Evolutionary conservation across 2,113 vertebrate genomes (phyloP).

Genomic region (Solea solea): DNA sequence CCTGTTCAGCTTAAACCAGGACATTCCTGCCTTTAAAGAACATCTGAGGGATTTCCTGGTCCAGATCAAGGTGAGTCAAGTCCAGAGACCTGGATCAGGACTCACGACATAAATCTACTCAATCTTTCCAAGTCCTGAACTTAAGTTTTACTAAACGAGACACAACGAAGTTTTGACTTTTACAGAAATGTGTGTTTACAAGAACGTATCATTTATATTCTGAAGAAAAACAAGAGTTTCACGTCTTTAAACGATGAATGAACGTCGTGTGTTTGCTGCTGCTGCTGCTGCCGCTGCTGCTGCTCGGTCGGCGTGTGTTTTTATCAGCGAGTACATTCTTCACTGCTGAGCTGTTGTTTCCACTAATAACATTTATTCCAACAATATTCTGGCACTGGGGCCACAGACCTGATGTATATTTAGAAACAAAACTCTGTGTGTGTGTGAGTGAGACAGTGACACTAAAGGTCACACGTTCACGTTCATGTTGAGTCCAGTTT

Average conservation of each 20-base stretch:
- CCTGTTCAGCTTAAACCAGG: conserved; percentile 99
- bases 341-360: conserved; percentile 53
- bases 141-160: too few relatives aligned
- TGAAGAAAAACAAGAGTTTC: too few relatives aligned
- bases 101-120: too few relatives aligned
- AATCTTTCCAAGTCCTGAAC: too few relatives aligned
- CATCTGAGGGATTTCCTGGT: conserved; percentile 98
- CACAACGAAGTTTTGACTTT: too few relatives aligned
- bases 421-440: conserved; percentile 6
- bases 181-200: too few relatives aligned
- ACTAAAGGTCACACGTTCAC: neutral
- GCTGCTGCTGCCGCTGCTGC: neutral
- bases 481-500: neutral
- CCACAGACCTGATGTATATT: too few relatives aligned
- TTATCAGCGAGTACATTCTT: conserved; percentile 47
- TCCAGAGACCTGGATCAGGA: too few relatives aligned
- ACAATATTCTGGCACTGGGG: too few relatives aligned
- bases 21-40: conserved; percentile 99
- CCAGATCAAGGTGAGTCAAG: conserved; percentile 91
- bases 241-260: too few relatives aligned
- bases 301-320: conserved; percentile 8
- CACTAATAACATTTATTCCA: conserved; percentile 52
- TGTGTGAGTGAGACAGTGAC: neutral
- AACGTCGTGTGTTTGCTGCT: too few relatives aligned
- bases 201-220: too few relatives aligned